Conservation (phyloP, 2,888 invertebrate species). For the Ommatoiulus sabulosus region DNA sequence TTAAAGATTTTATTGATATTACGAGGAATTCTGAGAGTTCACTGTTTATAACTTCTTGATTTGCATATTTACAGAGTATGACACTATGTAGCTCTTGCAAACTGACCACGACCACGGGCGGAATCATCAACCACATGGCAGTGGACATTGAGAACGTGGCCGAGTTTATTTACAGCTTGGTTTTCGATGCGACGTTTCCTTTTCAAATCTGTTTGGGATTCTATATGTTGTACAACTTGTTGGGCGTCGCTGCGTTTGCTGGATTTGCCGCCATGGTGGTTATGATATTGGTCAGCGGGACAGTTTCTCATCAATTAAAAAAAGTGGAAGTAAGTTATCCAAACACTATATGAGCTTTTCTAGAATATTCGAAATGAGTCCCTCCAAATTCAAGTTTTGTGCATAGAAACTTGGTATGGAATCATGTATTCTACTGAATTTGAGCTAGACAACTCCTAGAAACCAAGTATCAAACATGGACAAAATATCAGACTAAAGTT, state of each 20-base stretch:
- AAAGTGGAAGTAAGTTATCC: slow-evolving; percentile 17
- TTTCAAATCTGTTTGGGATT: slow-evolving; percentile 87
- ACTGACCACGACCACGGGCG: slow-evolving; percentile 80
- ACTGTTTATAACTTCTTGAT: neutral
- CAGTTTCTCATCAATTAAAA: neutral
- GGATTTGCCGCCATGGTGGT: slow-evolving; percentile 90
- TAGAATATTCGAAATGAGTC: too few species aligned
- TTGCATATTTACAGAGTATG: neutral
- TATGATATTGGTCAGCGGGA: neutral
- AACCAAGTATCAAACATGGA: too few species aligned
- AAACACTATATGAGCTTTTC: too few species aligned
- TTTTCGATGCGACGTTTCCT: slow-evolving; percentile 88
- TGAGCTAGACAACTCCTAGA: too few species aligned
- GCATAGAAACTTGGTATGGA: too few species aligned
- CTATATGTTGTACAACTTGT: slow-evolving; percentile 85
- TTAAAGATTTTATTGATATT: neutral
- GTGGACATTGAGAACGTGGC: slow-evolving; percentile 91
- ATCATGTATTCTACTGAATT: too few species aligned
- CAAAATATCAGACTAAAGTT: too few species aligned
- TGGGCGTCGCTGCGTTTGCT: slow-evolving; percentile 89
- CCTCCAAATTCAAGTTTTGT: too few species aligned
- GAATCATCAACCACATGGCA: slow-evolving; percentile 92
- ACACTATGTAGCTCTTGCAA: slow-evolving; percentile 31
- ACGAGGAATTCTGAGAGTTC: neutral
- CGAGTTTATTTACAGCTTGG: slow-evolving; percentile 85